Conservation (phyloP, 1,140 invertebrate genomes). For the Phymorhynchus buccinoides region DNA sequence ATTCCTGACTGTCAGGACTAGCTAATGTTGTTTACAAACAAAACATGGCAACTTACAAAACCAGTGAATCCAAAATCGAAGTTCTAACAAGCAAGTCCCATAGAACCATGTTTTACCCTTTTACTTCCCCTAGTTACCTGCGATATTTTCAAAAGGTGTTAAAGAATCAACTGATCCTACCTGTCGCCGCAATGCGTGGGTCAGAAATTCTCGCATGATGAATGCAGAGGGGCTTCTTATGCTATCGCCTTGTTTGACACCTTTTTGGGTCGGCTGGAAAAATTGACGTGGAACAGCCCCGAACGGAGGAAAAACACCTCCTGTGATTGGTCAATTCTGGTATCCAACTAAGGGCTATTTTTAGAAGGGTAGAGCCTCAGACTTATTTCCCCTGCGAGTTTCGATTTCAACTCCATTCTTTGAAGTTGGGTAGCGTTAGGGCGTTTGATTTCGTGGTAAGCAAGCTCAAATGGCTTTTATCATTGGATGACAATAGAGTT, state of each 20-base stretch:
- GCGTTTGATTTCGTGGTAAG: background rate
- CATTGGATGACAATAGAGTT: too few species aligned
- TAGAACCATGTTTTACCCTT: background rate
- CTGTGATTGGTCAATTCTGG: conserved; percentile 26
- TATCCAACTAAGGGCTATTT: background rate
- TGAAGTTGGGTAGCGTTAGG: background rate
- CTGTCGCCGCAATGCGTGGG: background rate
- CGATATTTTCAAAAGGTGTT: background rate
- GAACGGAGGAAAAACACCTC: background rate
- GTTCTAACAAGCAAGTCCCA: background rate
- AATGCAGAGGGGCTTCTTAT: background rate
- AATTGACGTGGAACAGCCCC: conserved; percentile 32
- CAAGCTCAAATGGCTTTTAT: background rate
- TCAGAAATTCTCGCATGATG: conserved; percentile 20
- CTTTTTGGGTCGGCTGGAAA: conserved; percentile 21
- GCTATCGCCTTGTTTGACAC: background rate
- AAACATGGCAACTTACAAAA: background rate
- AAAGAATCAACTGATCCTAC: background rate
- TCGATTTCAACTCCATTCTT: background rate
- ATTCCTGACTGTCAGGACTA: too few species aligned
- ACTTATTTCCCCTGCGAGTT: background rate
- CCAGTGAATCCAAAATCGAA: too few species aligned
- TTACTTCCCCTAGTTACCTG: too few species aligned
- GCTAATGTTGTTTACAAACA: background rate
- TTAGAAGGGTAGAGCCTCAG: background rate